Conservation (phyloP, 1,140 invertebrate species). For the Phocides pigmalion region DNA sequence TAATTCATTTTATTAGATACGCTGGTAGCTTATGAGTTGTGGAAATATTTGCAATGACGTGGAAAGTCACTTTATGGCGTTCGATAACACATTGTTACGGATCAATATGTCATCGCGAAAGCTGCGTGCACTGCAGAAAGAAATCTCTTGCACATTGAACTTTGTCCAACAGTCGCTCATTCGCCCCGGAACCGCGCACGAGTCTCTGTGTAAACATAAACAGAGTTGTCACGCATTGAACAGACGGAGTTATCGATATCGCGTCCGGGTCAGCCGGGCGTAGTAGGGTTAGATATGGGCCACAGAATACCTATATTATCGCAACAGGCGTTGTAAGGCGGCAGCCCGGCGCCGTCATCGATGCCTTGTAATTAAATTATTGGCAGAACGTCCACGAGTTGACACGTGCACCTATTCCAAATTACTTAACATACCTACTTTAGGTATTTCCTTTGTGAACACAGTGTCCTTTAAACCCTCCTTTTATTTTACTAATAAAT, state of each 20-base stretch:
- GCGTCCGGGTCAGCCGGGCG: constrained; percentile 67
- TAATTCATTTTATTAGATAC: too few relatives aligned
- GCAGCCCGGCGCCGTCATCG: constrained; percentile 25
- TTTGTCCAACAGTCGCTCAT: constrained; percentile 22
- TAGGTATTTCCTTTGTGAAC: neutral
- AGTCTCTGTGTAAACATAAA: constrained; percentile 58
- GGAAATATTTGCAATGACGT: too few relatives aligned
- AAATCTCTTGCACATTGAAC: constrained; percentile 21
- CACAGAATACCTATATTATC: constrained; percentile 51
- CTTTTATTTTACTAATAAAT: neutral
- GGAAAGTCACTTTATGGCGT: neutral
- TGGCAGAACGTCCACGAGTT: neutral
- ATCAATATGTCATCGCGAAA: constrained; percentile 28
- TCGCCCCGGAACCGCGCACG: constrained; percentile 39
- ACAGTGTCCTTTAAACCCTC: neutral
- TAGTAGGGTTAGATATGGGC: constrained; percentile 52
- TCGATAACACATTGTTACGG: neutral
- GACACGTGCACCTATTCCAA: neutral
- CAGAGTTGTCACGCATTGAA: constrained; percentile 62
- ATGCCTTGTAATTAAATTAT: constrained; percentile 16
- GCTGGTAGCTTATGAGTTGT: neutral
- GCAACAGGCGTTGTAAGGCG: constrained; percentile 22
- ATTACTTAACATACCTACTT: neutral
- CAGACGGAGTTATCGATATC: constrained; percentile 66
- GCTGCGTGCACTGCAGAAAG: constrained; percentile 21